Percentiles rank a stretch among this genome's conserved stretches.
Evolutionary conservation across 2,888 invertebrate genomes (phyloP).

Genomic region (Idaea biselata): DNA sequence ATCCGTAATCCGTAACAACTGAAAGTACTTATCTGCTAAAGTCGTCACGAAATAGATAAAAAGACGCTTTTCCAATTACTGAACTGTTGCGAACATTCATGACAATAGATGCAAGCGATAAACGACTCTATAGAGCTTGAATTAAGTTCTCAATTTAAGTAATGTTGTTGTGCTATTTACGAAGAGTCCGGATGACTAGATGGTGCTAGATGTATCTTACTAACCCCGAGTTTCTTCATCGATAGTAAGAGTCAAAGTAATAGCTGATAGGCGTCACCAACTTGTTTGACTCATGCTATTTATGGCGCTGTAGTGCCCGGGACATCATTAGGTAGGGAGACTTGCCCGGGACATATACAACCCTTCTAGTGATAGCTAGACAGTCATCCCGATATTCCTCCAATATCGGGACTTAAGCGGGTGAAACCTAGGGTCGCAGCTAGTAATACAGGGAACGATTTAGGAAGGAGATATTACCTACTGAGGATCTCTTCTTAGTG

Average conservation of each 20-base stretch:
- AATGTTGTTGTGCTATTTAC: neutral
- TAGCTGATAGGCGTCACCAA: neutral
- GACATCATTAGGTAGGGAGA: too few species aligned
- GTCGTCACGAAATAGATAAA: slow-evolving; percentile 30
- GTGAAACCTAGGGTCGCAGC: too few species aligned
- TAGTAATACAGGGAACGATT: too few species aligned
- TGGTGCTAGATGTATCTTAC: slow-evolving; percentile 10
- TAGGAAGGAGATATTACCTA: too few species aligned
- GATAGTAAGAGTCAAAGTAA: neutral
- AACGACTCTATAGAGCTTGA: slow-evolving; percentile 10
- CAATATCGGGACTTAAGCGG: too few species aligned
- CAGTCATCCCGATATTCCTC: too few species aligned
- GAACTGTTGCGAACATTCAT: slow-evolving; percentile 29
- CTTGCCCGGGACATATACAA: too few species aligned
- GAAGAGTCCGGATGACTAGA: slow-evolving; percentile 7
- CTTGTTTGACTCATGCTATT: too few species aligned
- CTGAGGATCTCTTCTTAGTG: too few species aligned
- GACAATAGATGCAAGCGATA: slow-evolving; percentile 6
- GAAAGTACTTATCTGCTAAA: slow-evolving; percentile 19
- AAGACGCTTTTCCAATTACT: slow-evolving; percentile 44
- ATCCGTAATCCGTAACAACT: slow-evolving; percentile 10
- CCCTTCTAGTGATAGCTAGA: too few species aligned
- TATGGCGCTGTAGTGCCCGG: too few species aligned
- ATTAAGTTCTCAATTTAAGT: slow-evolving; percentile 5
- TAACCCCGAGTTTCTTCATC: too few species aligned